Conservation (phyloP, 1,140 invertebrate species). For the Eurosta solidaginis region DNA sequence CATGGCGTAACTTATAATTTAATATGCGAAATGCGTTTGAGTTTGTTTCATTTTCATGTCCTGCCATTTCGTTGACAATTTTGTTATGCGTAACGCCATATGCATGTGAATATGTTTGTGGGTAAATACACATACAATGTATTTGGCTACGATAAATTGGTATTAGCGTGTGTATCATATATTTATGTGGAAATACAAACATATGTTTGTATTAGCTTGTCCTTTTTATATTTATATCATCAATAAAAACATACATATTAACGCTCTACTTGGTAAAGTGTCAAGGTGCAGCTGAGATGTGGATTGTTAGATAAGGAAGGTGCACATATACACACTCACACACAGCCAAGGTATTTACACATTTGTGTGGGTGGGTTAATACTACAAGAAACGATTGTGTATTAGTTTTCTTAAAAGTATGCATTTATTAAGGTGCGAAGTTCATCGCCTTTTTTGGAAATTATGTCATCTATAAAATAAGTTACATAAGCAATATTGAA, state of each 20-base stretch:
- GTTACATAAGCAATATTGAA: neutral
- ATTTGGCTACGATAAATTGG: no score
- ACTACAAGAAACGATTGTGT: neutral
- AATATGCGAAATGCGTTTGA: neutral
- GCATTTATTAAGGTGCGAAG: neutral
- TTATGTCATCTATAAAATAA: conserved; percentile 25
- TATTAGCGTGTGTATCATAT: neutral
- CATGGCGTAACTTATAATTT: neutral
- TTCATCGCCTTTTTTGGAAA: conserved; percentile 1
- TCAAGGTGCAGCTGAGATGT: neutral
- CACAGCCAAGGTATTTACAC: neutral
- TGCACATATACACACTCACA: neutral
- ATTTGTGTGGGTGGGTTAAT: no score
- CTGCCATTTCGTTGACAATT: conserved; percentile 18
- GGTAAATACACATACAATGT: no score
- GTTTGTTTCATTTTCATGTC: conserved; percentile 17
- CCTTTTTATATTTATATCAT: conserved; percentile 17
- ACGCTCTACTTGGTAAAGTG: neutral
- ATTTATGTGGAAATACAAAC: neutral
- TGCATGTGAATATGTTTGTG: neutral
- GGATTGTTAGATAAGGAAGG: neutral
- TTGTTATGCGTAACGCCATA: conserved; percentile 8
- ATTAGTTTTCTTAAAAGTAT: neutral
- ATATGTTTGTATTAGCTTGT: neutral
- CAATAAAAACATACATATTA: no score